phyloP scores from a whole-genome alignment of 2,888 invertebrate genomes.

The Ditula angustiorana region DNA sequence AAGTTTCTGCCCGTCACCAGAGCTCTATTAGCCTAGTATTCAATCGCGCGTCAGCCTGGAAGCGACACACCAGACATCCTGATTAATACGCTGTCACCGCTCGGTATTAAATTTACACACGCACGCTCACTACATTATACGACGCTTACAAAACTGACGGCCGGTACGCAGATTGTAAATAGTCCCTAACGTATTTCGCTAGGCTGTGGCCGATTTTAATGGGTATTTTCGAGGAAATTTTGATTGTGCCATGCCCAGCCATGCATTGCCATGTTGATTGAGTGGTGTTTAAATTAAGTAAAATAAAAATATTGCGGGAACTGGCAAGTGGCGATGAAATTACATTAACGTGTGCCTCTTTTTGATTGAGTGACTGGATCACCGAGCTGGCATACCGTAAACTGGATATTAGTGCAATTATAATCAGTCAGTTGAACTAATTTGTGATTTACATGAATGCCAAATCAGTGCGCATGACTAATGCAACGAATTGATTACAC shows the following conservation, averaged over 20 bases:
- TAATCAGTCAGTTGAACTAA: no score
- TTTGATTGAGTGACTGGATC: no score
- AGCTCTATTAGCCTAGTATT: constrained; percentile 22
- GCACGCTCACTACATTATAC: constrained; percentile 6
- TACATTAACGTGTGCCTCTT: no score
- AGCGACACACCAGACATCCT: constrained; percentile 48
- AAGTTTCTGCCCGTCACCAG: constrained; percentile 34
- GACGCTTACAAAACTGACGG: background rate
- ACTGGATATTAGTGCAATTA: no score
- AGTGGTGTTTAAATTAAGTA: background rate
- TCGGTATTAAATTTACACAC: constrained; percentile 35
- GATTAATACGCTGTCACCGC: constrained; percentile 58
- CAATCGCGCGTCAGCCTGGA: constrained; percentile 52
- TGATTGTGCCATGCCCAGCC: constrained; percentile 14
- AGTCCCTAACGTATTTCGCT: background rate
- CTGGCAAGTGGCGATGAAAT: no score
- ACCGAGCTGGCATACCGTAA: no score
- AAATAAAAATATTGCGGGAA: background rate
- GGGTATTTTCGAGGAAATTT: background rate
- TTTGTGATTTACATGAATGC: no score
- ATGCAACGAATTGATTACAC: no score
- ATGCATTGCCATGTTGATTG: constrained; percentile 22
- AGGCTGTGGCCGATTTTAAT: constrained; percentile 16
- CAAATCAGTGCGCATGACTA: no score
- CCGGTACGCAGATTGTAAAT: constrained; percentile 13